Evolutionary conservation across 2,113 vertebrate species (phyloP).

Genomic region (Tor tambroides): DNA sequence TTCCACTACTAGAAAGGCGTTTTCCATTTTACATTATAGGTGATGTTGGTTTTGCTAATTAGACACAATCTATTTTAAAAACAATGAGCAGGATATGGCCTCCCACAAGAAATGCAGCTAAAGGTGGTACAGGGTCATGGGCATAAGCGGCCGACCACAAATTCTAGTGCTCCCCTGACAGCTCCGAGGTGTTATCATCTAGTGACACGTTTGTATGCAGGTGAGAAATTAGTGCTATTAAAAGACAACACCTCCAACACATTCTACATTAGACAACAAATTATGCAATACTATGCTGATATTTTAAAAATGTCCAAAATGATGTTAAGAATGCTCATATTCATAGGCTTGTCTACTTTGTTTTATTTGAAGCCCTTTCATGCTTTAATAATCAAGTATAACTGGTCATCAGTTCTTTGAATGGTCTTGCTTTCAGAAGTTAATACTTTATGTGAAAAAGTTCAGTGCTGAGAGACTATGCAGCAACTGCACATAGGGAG

Average conservation of each 20-base stretch:
- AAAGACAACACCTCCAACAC: not conserved
- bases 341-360: not conserved
- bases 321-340: not conserved
- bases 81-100: not conserved
- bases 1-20: not conserved
- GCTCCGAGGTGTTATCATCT: not conserved
- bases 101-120: not conserved
- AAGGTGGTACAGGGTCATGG: not conserved
- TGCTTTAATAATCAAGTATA: not conserved
- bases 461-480: not conserved
- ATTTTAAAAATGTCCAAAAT: not conserved
- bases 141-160: not conserved
- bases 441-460: not conserved
- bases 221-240: not conserved
- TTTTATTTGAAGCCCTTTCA: not conserved
- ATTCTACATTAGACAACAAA: not conserved
- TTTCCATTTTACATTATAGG: not conserved
- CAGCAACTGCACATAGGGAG: not conserved
- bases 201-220: not conserved
- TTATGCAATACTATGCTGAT: not conserved
- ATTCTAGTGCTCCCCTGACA: not conserved
- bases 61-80: not conserved
- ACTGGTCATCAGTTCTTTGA: not conserved
- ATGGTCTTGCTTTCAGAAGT: not conserved
- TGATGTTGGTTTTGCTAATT: not conserved